Percentiles rank a stretch among this genome's conserved stretches.
Conservation (phyloP, 2,113 vertebrate species). For the Spheniscus mendiculus region DNA sequence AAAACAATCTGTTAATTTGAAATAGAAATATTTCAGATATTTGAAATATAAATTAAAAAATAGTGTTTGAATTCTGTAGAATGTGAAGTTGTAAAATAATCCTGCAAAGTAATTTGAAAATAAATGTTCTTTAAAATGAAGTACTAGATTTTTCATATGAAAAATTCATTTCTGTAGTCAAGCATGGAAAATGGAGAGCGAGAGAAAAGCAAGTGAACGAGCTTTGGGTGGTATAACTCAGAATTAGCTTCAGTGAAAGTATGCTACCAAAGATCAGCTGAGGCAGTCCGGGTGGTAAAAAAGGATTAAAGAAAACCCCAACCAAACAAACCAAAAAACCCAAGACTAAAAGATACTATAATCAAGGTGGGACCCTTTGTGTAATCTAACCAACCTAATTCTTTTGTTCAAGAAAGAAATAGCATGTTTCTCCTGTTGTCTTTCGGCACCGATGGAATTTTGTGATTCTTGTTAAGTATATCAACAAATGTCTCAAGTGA, state of each 20-base stretch:
- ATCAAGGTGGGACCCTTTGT: not conserved
- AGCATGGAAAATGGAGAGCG: not conserved
- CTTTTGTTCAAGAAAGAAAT: conserved; percentile 6
- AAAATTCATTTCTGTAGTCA: not conserved
- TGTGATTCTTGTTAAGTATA: conserved; percentile 51
- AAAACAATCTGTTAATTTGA: not conserved
- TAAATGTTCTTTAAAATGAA: not conserved
- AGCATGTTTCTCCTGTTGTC: not conserved
- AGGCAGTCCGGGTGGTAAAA: not conserved
- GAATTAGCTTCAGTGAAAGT: not conserved
- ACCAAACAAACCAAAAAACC: not conserved
- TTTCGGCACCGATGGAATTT: conserved; percentile 40
- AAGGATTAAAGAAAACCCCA: not conserved
- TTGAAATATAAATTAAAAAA: not conserved
- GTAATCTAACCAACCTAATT: not conserved
- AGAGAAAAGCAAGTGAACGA: not conserved
- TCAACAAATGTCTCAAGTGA: conserved; percentile 17
- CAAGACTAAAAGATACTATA: not conserved
- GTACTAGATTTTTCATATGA: not conserved
- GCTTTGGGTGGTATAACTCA: not conserved
- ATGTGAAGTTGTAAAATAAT: not conserved
- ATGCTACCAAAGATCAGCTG: not conserved
- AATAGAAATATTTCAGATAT: not conserved
- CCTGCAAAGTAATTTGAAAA: not conserved
- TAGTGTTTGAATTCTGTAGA: not conserved